phyloP scores from a whole-genome alignment of 2,888 invertebrate species.

The Agrochola macilenta region DNA sequence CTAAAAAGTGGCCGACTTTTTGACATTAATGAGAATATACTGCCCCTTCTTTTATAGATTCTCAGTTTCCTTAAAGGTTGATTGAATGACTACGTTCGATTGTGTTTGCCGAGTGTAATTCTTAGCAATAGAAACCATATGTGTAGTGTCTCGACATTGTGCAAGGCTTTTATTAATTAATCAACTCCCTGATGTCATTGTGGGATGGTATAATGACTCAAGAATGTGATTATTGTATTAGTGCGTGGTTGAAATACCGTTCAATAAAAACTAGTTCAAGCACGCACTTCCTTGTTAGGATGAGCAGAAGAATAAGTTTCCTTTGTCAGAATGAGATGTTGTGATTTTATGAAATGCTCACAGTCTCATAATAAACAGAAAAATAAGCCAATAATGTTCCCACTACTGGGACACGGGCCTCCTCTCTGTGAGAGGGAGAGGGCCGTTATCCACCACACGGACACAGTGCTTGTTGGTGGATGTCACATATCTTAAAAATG shows the following conservation, averaged over 20 bases:
- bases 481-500: no score
- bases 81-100: constrained; percentile 51
- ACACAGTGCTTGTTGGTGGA: no score
- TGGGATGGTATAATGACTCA: constrained; percentile 45
- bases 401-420: no score
- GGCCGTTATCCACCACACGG: no score
- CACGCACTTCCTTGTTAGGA: no score
- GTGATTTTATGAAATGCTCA: background rate
- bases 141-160: constrained; percentile 42
- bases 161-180: constrained; percentile 62
- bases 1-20: constrained; percentile 80
- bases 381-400: no score
- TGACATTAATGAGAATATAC: constrained; percentile 87
- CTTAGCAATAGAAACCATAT: constrained; percentile 34
- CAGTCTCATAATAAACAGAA: no score
- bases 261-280: constrained; percentile 39
- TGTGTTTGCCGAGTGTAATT: constrained; percentile 36
- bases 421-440: no score
- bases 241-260: constrained; percentile 20
- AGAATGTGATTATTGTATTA: constrained; percentile 61
- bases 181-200: constrained; percentile 62
- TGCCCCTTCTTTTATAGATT: constrained; percentile 61
- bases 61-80: constrained; percentile 44
- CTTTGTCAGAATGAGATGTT: constrained; percentile 9
- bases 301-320: no score